A percentile compares a stretch with the other conserved stretches of the same genome.
These are phyloP conservation scores for Tautogolabrus adspersus DNA, from an alignment of 2,113 vertebrate species.

Conservation along the genomic window DNA sequence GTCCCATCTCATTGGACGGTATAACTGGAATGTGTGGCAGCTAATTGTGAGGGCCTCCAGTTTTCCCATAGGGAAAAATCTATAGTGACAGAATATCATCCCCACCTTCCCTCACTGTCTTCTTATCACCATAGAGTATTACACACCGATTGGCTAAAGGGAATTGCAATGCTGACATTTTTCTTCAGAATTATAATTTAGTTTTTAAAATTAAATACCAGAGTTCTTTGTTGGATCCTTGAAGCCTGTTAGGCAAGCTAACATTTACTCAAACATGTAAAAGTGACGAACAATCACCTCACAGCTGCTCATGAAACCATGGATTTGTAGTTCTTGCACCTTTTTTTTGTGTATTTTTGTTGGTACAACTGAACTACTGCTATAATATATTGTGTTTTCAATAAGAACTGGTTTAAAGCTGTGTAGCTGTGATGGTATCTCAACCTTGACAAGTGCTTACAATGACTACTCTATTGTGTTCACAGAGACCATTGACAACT, in stretches of 20 bases:
- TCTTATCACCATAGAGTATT: background rate
- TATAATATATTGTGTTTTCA: background rate
- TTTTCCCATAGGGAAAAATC: background rate
- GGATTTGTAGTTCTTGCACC: background rate
- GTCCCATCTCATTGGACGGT: conserved; percentile 11
- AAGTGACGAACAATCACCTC: too few relatives aligned
- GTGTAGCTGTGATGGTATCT: background rate
- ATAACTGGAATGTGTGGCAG: conserved; percentile 4
- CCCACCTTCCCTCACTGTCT: background rate
- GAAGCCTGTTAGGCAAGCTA: background rate
- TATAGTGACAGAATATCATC: background rate
- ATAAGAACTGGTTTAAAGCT: background rate
- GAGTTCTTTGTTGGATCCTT: too few relatives aligned
- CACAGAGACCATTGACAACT: conserved; percentile 87
- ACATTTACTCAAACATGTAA: background rate
- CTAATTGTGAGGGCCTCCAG: background rate
- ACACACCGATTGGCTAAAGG: background rate
- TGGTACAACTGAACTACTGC: background rate
- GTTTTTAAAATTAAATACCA: too few relatives aligned
- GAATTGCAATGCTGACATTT: background rate
- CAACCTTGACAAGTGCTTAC: background rate
- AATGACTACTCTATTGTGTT: background rate
- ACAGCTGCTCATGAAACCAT: too few relatives aligned
- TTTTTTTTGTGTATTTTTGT: background rate
- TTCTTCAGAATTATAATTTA: too few relatives aligned